These are phyloP conservation scores for Actinernus sp. DNA, from an alignment of 92 coral and sea anemone species.

Conservation along the genomic window DNA sequence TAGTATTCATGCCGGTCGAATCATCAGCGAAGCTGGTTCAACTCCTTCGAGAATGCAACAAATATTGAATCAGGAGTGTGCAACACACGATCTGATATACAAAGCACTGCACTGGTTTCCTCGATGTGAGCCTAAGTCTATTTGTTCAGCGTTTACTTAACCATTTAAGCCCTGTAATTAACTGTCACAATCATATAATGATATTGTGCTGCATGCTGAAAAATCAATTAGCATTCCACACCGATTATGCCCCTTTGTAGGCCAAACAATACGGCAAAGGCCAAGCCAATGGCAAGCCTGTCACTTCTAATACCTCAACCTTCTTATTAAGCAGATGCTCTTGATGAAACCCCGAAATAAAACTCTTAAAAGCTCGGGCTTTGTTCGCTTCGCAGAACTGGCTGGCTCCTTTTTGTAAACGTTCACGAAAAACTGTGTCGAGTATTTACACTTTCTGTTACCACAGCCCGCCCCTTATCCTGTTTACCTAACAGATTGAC, in stretches of 20 bases:
- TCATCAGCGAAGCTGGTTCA: constrained; percentile 26
- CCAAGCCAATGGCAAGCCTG: constrained; percentile 49
- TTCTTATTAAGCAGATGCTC: constrained; percentile 53
- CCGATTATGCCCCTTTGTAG: constrained; percentile 73
- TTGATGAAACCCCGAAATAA: background rate
- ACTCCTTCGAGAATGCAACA: constrained; percentile 26
- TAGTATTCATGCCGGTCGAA: constrained; percentile 7
- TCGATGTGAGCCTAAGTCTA: constrained; percentile 13
- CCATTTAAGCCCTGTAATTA: constrained; percentile 85
- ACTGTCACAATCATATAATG: constrained; percentile 90
- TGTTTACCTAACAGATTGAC: constrained; percentile 73
- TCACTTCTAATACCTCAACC: constrained; percentile 2
- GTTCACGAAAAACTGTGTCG: background rate
- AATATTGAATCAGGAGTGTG: constrained; percentile 6
- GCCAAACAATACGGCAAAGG: constrained; percentile 61
- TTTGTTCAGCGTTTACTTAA: constrained; percentile 43
- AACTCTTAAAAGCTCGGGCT: background rate
- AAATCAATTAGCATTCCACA: constrained; percentile 94
- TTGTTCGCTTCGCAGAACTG: background rate
- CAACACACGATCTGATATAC: too few species aligned
- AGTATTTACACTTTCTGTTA: constrained; percentile 13
- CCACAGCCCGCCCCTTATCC: constrained; percentile 43
- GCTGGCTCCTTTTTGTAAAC: background rate
- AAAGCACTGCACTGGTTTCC: constrained; percentile 14
- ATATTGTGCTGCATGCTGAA: constrained; percentile 77